These are phyloP conservation scores for Erannis defoliaria DNA, from an alignment of 2,888 invertebrate genomes.

Conservation along the genomic window DNA sequence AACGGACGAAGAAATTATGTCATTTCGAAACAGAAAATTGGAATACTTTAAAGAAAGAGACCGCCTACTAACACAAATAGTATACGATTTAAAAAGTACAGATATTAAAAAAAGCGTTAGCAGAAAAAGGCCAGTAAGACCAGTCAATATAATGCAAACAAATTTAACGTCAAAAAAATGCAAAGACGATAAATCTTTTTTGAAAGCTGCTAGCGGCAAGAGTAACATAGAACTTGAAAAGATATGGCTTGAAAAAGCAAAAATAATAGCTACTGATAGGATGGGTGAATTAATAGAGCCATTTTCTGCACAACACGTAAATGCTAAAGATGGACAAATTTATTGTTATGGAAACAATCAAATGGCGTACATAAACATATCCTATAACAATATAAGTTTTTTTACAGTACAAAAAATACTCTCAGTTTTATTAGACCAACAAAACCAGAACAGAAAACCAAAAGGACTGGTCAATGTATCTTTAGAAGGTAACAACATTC, in stretches of 20 bases:
- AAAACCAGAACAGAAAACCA: neutral
- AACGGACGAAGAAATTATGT: slow-evolving; percentile 2
- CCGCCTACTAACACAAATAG: neutral
- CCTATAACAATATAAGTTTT: slow-evolving; percentile 8
- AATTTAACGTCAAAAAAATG: neutral
- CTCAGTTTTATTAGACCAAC: neutral
- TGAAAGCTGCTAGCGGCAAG: neutral
- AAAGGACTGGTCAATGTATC: slow-evolving; percentile 3
- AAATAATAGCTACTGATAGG: neutral
- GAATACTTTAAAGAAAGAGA: slow-evolving; percentile 1
- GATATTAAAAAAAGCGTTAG: neutral
- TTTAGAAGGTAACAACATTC: slow-evolving; percentile 9
- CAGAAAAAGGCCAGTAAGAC: neutral
- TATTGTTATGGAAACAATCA: slow-evolving; percentile 8
- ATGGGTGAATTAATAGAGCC: neutral
- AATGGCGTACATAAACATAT: slow-evolving; percentile 13
- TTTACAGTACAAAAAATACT: slow-evolving; percentile 4
- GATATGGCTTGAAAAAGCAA: slow-evolving; percentile 6
- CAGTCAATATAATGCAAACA: neutral
- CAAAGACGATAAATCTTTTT: neutral
- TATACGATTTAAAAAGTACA: neutral
- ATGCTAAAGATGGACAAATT: neutral
- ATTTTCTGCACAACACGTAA: neutral
- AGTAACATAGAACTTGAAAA: neutral
- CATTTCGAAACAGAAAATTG: neutral